Evolutionary conservation across 2,797 vertebrate species (phyloP), one percentile per base, ranked within the genome.

Genomic region (Tokudaia tokunoshimensis): DNA sequence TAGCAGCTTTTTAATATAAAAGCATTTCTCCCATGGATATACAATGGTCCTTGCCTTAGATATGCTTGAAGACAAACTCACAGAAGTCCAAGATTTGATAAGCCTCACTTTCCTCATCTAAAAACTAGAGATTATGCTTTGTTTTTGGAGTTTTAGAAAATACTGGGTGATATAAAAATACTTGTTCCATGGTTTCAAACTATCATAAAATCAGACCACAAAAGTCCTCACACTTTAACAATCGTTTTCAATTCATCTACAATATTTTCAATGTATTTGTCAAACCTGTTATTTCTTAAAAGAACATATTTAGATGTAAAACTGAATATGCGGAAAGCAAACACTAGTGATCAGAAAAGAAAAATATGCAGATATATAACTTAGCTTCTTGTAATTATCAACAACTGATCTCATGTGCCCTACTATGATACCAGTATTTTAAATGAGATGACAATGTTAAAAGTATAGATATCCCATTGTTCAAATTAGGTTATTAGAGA

Each of bases 201-300:
- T 63, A 22, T 61, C 57, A 85, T 72, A n/a, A 93, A 96, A 86
- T 52, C 37, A n/a, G 91, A 92, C 24, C 41, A 95, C 31, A 96
- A 63, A 86, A 89, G 79, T 31, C 12, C 41, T 90, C 26, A 52
- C 47, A 84, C 44, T 83, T 82, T 75, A 63, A 44, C 61, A 87
- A 44, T n/a, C 55, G 31, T 93, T 80, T 31, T n/a, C 26, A 74
- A 80, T 13, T 87, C 70, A 65, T 67, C 50, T 91, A 52, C 22
- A 82, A 74, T 81, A 59, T 83, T 92, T 87, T 50, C 44, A 97
- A 61, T 41, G 13, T 67, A 67, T 67, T 67, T 31, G 12, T 31
- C 29, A 67, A 31, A 44, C 6, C 41, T 75, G 41, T 14, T 12
- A 75, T 75, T 86, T 92, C 57, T 86, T 74, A 92, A 90, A 92